These are phyloP conservation scores for Sturnus vulgaris DNA, from an alignment of 2,113 vertebrate species.

Conservation along the genomic window DNA sequence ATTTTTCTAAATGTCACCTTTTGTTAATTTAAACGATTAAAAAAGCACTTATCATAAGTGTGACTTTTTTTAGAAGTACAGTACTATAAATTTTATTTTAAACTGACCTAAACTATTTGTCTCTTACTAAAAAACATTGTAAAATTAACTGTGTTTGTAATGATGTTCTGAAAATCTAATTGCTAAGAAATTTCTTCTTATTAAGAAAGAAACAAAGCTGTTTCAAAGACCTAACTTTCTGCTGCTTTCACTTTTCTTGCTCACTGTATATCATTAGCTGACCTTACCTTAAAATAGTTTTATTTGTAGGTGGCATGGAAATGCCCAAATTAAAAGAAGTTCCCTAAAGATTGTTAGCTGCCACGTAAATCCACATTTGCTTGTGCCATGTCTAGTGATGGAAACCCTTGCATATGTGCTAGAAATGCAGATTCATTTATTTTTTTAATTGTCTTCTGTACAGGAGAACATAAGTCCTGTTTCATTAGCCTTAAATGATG, in stretches of 20 bases:
- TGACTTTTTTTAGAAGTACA: neutral
- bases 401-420: neutral
- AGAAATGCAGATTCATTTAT: neutral
- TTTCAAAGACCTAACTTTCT: neutral
- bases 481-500: neutral
- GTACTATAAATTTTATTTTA: neutral
- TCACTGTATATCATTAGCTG: neutral
- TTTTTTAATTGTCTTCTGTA: neutral
- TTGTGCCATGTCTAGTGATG: neutral
- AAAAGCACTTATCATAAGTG: neutral
- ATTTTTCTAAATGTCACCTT: neutral
- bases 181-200: neutral
- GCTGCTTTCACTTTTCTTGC: neutral
- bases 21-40: neutral
- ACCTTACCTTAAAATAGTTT: neutral
- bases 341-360: neutral
- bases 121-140: neutral
- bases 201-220: neutral
- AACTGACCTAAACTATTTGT: neutral
- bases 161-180: neutral
- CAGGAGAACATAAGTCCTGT: neutral
- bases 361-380: neutral
- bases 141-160: neutral
- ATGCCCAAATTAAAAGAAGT: neutral
- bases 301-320: neutral